These are phyloP conservation scores for Gerris lacustris DNA, from an alignment of 2,888 invertebrate species.

Conservation along the genomic window DNA sequence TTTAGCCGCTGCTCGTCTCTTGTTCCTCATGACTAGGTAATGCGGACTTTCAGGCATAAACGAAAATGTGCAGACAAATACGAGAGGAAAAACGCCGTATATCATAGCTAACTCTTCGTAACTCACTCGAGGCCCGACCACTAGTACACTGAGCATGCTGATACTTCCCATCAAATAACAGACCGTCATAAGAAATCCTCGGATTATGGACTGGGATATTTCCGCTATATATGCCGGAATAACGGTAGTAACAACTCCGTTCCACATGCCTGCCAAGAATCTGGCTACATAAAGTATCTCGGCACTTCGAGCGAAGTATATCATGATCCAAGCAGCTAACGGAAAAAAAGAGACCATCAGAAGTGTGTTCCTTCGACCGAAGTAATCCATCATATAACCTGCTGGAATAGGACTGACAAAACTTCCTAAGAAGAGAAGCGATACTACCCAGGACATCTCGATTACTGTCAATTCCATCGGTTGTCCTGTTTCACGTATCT, in stretches of 20 bases:
- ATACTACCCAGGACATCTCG: constrained; percentile 26
- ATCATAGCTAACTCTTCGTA: constrained; percentile 38
- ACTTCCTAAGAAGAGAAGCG: constrained; percentile 27
- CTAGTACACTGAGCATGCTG: constrained; percentile 27
- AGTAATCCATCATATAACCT: constrained; percentile 44
- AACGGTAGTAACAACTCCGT: constrained; percentile 30
- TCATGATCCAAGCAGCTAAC: constrained; percentile 41
- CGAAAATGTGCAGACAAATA: constrained; percentile 40
- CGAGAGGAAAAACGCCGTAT: constrained; percentile 37
- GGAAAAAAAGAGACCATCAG: constrained; percentile 45
- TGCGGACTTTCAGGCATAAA: constrained; percentile 51
- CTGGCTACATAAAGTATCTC: constrained; percentile 25
- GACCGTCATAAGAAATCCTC: constrained; percentile 28
- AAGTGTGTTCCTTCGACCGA: constrained; percentile 46
- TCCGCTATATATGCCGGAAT: constrained; percentile 31
- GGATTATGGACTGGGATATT: constrained; percentile 26
- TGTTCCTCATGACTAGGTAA: constrained; percentile 44
- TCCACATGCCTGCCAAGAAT: constrained; percentile 27
- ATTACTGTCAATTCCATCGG: constrained; percentile 20
- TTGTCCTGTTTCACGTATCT: constrained; percentile 18
- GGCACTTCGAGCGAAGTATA: constrained; percentile 22
- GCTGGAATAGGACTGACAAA: constrained; percentile 35
- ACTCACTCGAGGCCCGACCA: constrained; percentile 31
- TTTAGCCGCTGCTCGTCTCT: constrained; percentile 25
- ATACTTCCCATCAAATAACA: constrained; percentile 27